Percentiles rank a stretch among this genome's conserved stretches.
Evolutionary conservation across 2,888 invertebrate species (phyloP).

Genomic region (Trachelus tabidus): DNA sequence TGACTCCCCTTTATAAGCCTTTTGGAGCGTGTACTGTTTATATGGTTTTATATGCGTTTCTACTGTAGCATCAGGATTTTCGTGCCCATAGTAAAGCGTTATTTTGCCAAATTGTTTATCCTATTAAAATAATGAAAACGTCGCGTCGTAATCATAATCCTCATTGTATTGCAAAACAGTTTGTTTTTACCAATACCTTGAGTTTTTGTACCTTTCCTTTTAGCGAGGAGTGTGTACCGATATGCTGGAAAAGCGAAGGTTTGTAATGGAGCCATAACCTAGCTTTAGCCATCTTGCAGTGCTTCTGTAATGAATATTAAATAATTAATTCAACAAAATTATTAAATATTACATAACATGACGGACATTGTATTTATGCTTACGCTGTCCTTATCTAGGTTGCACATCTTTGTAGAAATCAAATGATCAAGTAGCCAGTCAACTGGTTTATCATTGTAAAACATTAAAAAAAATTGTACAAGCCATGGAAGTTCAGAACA

Average conservation of each 20-base stretch:
- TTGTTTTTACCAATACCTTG: constrained; percentile 71
- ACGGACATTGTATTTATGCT: constrained; percentile 58
- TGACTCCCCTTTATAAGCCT: constrained; percentile 87
- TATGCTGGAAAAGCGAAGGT: constrained; percentile 94
- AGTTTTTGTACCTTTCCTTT: constrained; percentile 96
- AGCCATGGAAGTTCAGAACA: constrained; percentile 87
- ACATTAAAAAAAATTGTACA: constrained; percentile 93
- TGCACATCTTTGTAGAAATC: constrained; percentile 90
- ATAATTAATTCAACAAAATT: constrained; percentile 15
- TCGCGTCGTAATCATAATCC: not conserved
- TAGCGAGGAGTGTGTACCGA: constrained; percentile 93
- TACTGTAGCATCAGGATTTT: constrained; percentile 79
- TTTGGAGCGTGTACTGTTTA: constrained; percentile 80
- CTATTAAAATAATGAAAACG: constrained; percentile 65
- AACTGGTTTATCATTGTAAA: constrained; percentile 95
- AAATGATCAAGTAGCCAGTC: constrained; percentile 96
- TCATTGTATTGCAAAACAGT: not conserved
- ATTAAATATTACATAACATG: constrained; percentile 11
- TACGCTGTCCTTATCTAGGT: constrained; percentile 79
- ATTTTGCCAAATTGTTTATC: constrained; percentile 90
- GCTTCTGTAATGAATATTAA: constrained; percentile 72
- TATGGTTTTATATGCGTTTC: constrained; percentile 83
- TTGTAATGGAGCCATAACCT: constrained; percentile 87
- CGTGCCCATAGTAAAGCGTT: constrained; percentile 81
- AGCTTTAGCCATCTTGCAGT: constrained; percentile 82